Conservation (phyloP, 2,113 vertebrate species). For the Desmodus rotundus region DNA sequence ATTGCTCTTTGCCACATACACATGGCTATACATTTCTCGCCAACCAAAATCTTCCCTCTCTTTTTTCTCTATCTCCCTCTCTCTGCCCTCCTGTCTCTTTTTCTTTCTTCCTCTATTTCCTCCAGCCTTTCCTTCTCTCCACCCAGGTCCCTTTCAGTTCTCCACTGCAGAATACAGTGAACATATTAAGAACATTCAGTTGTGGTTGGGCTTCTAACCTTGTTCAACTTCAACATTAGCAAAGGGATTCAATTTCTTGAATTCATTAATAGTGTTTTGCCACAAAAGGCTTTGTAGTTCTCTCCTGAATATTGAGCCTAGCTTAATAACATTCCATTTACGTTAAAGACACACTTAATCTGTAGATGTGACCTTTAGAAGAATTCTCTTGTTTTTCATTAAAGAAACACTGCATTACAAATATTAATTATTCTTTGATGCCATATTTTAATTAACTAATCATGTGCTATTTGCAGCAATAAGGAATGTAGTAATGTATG, state of each 20-base stretch:
- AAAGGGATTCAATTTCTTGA: slow-evolving; percentile 69
- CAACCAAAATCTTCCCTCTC: background rate
- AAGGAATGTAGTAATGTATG: slow-evolving; percentile 49
- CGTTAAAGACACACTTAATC: slow-evolving; percentile 72
- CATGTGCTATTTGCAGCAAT: slow-evolving; percentile 52
- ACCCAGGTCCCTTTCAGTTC: background rate
- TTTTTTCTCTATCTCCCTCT: background rate
- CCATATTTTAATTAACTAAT: slow-evolving; percentile 72
- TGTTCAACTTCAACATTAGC: slow-evolving; percentile 62
- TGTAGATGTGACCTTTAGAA: slow-evolving; percentile 61
- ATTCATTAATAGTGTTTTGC: slow-evolving; percentile 73
- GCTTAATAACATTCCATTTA: slow-evolving; percentile 58
- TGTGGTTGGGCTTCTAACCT: slow-evolving; percentile 58
- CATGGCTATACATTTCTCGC: background rate
- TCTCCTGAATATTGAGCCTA: slow-evolving; percentile 47
- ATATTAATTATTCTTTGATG: slow-evolving; percentile 57
- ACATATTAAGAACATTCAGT: slow-evolving; percentile 46
- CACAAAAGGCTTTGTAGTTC: slow-evolving; percentile 75
- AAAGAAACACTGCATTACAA: slow-evolving; percentile 56
- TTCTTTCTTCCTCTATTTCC: background rate
- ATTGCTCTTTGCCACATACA: slow-evolving; percentile 24
- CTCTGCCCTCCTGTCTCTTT: background rate
- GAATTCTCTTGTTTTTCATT: slow-evolving; percentile 65
- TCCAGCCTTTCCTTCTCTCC: background rate
- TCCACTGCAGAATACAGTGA: slow-evolving; percentile 3